These are phyloP conservation scores for Caenorhabditis uteleia DNA, from an alignment of 2,888 invertebrate genomes.

Conservation along the genomic window DNA sequence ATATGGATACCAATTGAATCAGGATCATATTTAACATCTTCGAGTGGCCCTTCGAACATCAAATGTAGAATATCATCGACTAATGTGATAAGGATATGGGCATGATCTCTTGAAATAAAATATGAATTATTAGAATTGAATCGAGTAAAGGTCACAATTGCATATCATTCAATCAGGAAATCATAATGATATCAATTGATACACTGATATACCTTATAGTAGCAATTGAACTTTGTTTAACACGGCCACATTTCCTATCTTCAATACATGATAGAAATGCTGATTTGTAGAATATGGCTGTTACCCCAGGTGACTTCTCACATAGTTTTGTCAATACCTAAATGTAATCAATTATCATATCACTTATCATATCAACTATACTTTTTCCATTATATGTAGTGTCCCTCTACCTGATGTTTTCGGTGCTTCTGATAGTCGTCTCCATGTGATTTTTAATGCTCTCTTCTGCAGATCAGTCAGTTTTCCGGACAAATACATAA, in stretches of 20 bases:
- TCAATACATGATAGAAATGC: conserved; percentile 65
- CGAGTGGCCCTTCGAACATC: conserved; percentile 40
- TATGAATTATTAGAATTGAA: not conserved
- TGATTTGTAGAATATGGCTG: conserved; percentile 59
- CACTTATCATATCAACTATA: too few species aligned
- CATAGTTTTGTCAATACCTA: conserved; percentile 57
- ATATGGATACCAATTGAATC: conserved; percentile 46
- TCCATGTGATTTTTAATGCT: conserved; percentile 63
- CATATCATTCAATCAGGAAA: conserved; percentile 44
- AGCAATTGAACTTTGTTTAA: conserved; percentile 11
- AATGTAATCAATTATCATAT: conserved; percentile 7
- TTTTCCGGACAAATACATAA: conserved; percentile 32
- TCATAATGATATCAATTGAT: not conserved
- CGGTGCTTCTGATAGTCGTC: conserved; percentile 62
- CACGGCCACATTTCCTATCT: conserved; percentile 39
- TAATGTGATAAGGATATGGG: conserved; percentile 60
- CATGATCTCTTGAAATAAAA: conserved; percentile 59
- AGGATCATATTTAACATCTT: conserved; percentile 51
- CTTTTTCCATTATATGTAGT: conserved; percentile 66
- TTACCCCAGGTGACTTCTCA: conserved; percentile 51
- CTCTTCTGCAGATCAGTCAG: conserved; percentile 51
- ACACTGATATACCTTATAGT: conserved; percentile 15
- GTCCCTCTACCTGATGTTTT: conserved; percentile 63
- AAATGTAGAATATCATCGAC: conserved; percentile 51
- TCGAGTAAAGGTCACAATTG: not conserved